Percentiles rank a stretch among this genome's conserved stretches.
phyloP scores from a whole-genome alignment of 2,797 vertebrate genomes.

The Sebastes oblongus region DNA sequence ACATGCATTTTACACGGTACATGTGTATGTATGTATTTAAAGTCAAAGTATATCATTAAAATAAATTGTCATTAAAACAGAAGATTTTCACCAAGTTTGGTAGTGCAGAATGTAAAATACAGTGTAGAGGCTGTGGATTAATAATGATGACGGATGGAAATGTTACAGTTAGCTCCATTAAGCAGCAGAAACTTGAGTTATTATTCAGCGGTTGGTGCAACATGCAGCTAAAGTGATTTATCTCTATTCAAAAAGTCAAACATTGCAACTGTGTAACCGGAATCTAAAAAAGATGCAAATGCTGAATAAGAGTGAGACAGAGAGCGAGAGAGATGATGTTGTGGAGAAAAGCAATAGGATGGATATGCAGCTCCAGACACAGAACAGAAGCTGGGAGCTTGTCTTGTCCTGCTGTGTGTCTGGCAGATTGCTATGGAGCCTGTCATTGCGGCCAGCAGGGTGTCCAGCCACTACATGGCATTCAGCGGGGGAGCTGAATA shows the following conservation, averaged over 20 bases:
- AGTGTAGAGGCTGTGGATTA: not conserved
- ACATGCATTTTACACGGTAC: not conserved
- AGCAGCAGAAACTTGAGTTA: not conserved
- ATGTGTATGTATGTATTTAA: not conserved
- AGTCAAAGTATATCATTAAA: not conserved
- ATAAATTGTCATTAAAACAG: not conserved
- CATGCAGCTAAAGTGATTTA: not conserved
- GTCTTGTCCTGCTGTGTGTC: conserved; percentile 79
- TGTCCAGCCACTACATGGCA: conserved; percentile 77
- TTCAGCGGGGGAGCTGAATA: conserved; percentile 77
- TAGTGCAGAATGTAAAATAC: not conserved
- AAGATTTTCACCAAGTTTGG: not conserved
- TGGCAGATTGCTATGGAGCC: conserved; percentile 81
- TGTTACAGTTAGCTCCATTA: not conserved
- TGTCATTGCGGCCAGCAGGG: conserved; percentile 77
- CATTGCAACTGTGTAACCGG: not conserved
- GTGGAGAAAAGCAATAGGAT: conserved; percentile 56
- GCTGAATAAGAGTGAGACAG: conserved; percentile 11
- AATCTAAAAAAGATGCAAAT: conserved; percentile 35
- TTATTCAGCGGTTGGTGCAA: not conserved
- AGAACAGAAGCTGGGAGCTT: conserved; percentile 75
- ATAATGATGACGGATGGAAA: not conserved
- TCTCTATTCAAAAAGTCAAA: conserved; percentile 9
- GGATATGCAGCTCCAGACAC: conserved; percentile 66
- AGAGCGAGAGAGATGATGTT: conserved; percentile 39